These are phyloP conservation scores for Fringilla coelebs DNA, from an alignment of 2,797 vertebrate species.

Conservation along the genomic window DNA sequence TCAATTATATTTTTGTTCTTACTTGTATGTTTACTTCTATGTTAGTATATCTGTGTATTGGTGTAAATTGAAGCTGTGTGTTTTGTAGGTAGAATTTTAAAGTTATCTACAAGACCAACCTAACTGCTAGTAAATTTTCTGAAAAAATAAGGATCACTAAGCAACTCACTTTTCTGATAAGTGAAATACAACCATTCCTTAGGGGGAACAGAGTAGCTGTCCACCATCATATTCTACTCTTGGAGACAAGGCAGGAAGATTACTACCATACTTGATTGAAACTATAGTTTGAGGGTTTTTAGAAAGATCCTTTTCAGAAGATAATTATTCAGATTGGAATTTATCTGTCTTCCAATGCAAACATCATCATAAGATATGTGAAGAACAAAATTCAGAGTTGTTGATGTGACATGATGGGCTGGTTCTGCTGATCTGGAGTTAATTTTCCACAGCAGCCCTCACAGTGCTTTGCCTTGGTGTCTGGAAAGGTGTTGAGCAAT, in stretches of 20 bases:
- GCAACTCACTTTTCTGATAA: background rate
- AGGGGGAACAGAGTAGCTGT: background rate
- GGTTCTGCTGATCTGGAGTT: background rate
- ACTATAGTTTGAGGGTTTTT: background rate
- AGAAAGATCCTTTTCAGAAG: background rate
- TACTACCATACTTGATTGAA: background rate
- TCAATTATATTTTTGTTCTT: background rate
- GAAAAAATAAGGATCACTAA: background rate
- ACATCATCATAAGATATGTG: background rate
- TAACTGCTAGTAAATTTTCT: background rate
- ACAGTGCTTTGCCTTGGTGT: background rate
- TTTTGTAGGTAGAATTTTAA: background rate
- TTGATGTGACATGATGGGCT: background rate
- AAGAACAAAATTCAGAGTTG: background rate
- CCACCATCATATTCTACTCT: background rate
- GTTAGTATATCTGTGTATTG: background rate
- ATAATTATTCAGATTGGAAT: background rate
- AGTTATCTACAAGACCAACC: background rate
- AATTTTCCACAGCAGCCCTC: background rate
- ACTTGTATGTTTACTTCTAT: background rate
- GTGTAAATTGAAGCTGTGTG: background rate
- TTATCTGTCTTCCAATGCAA: background rate
- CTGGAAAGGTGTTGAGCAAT: background rate
- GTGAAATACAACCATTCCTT: background rate
- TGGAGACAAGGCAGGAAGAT: background rate